These are phyloP conservation scores for Campylomormyrus numenius DNA, from an alignment of 2,113 vertebrate genomes.

Conservation along the genomic window DNA sequence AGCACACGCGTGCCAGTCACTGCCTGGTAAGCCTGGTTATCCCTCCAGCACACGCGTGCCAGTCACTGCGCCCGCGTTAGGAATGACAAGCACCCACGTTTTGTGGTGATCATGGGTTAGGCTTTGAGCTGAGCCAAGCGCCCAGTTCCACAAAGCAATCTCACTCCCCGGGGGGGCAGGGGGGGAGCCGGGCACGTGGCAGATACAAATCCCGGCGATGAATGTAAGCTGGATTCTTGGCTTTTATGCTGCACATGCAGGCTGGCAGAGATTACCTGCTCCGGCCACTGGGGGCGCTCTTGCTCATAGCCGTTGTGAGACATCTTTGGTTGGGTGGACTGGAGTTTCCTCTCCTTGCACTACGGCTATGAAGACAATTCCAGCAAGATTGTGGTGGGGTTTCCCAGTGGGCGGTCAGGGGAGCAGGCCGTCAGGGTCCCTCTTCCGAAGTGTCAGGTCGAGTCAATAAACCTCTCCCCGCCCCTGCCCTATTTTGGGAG, in stretches of 20 bases:
- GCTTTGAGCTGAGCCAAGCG: too few relatives aligned
- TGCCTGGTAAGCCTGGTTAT: too few relatives aligned
- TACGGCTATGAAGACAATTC: background rate
- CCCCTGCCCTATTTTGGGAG: constrained; percentile 41
- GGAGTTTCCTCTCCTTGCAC: background rate
- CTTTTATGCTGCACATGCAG: background rate
- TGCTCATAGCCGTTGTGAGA: background rate
- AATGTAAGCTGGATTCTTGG: background rate
- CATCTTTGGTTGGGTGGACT: background rate
- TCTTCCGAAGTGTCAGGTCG: constrained; percentile 37
- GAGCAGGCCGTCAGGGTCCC: constrained; percentile 43
- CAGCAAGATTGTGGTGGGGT: background rate
- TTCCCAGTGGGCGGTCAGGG: constrained; percentile 31
- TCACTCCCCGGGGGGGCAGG: too few relatives aligned
- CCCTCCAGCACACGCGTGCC: too few relatives aligned
- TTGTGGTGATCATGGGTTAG: too few relatives aligned
- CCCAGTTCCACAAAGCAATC: too few relatives aligned
- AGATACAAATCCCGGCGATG: background rate
- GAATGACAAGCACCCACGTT: too few relatives aligned
- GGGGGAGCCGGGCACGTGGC: background rate
- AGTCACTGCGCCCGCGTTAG: too few relatives aligned
- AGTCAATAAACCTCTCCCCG: constrained; percentile 46
- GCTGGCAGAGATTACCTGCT: background rate
- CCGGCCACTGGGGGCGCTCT: background rate
- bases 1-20: too few relatives aligned